Base-by-base conservation (phyloP, 2,888 invertebrate genomes). In the Anthrax anthrax region DNA sequence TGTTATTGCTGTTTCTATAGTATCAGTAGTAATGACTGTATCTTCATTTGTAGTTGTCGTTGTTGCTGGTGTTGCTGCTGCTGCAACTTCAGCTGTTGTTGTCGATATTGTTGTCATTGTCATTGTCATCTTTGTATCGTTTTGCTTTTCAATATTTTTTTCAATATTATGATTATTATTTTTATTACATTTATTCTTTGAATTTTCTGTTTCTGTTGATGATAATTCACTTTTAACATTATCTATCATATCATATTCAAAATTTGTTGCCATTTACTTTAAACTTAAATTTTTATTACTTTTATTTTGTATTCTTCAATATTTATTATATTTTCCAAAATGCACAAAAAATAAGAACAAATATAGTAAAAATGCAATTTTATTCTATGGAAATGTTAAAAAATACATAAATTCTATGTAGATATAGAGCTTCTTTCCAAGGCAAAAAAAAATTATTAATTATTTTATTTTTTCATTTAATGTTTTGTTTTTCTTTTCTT, bases 261-360 rank as follows among this genome's bases (percentile, higher is more conserved):
- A 38, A 19, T 42, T 37, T 46, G 46, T 46, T 37, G 46, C 46
- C 46, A 46, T 46, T 46, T 42, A 46, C 38, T 38, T 32, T 32
- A 32, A 2, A 8, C n/a, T n/a, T 13, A 18, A 39, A 18, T 37
- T 37, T 38, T 16, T 36, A 37, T 34, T 43, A 3, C 14, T 14
- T n/a, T n/a, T n/a, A n/a, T n/a, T n/a, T n/a, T n/a, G n/a, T n/a
- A n/a, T n/a, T n/a, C n/a, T n/a, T n/a, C n/a, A n/a, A n/a, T n/a
- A n/a, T n/a, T n/a, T n/a, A n/a, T n/a, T n/a, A n/a, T n/a, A n/a
- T n/a, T n/a, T n/a, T n/a, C n/a, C n/a, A n/a, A n/a, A n/a, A n/a
- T n/a, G n/a, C n/a, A 12, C 19, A 14, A 19, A 19, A 14, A 19
- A 39, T 14, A 39, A 19, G 16, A 14, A 17, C 29, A 32, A 3